Evolutionary conservation across 2,113 vertebrate genomes (phyloP).

Genomic region (Corynorhinus townsendii): DNA sequence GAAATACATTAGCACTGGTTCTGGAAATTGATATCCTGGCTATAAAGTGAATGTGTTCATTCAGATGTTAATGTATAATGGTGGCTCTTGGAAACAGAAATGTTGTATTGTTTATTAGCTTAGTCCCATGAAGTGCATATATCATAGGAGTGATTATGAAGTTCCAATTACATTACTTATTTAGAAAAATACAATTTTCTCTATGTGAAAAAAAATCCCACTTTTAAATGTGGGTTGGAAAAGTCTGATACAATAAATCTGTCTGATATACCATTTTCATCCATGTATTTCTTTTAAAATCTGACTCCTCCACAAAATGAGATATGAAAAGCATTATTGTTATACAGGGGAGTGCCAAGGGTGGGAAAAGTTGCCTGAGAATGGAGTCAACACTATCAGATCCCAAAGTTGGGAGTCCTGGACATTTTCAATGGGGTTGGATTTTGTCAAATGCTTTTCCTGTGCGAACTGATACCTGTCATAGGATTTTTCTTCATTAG

Average conservation of each 20-base stretch:
- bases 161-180: background rate
- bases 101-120: background rate
- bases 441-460: background rate
- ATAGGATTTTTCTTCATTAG: background rate
- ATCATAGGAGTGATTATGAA: background rate
- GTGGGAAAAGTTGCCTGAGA: background rate
- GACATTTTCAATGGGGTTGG: background rate
- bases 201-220: background rate
- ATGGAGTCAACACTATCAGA: background rate
- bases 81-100: background rate
- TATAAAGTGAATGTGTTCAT: conserved; percentile 1
- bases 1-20: conserved; percentile 41
- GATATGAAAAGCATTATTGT: background rate
- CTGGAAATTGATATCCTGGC: conserved; percentile 28
- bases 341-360: background rate
- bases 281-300: background rate
- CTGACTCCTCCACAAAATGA: background rate
- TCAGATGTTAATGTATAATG: conserved; percentile 30
- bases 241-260: background rate
- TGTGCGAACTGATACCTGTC: background rate
- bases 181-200: conserved; percentile 21
- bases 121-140: background rate
- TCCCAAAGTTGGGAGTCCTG: background rate
- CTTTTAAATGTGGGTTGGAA: background rate
- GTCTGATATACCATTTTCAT: background rate